phyloP scores from a whole-genome alignment of 1,140 invertebrate genomes.

The Hycleus cichorii region DNA sequence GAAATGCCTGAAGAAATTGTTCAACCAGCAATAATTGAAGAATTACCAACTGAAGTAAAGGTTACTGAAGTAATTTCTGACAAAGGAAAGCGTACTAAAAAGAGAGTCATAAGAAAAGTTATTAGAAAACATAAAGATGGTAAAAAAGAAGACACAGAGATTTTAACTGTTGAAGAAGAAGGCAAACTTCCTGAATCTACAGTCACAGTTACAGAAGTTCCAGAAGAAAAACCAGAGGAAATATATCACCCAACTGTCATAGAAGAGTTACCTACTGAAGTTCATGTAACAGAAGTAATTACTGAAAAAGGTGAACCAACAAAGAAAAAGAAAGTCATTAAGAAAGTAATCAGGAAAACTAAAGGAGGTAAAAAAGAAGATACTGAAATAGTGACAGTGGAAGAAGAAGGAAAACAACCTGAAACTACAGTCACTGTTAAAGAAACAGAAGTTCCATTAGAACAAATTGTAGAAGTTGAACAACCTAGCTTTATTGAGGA shows the following conservation, averaged over 20 bases:
- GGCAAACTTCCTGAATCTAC: slow-evolving; percentile 8
- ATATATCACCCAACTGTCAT: slow-evolving; percentile 32
- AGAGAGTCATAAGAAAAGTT: slow-evolving; percentile 23
- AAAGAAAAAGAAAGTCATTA: slow-evolving; percentile 26
- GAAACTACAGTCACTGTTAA: slow-evolving; percentile 24
- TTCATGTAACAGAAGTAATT: slow-evolving; percentile 33
- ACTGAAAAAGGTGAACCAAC: slow-evolving; percentile 29
- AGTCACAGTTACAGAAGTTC: neutral
- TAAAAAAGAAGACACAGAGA: slow-evolving; percentile 37
- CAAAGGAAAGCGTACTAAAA: slow-evolving; percentile 29
- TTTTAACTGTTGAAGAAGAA: slow-evolving; percentile 32
- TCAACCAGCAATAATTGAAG: slow-evolving; percentile 7
- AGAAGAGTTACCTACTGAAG: slow-evolving; percentile 38
- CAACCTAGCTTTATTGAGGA: slow-evolving; percentile 29
- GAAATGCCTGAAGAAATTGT: no score
- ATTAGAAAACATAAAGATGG: slow-evolving; percentile 36
- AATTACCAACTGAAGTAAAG: slow-evolving; percentile 24
- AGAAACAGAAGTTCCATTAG: slow-evolving; percentile 1
- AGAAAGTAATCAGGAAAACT: slow-evolving; percentile 39
- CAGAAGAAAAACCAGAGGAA: slow-evolving; percentile 12
- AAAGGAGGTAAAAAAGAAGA: slow-evolving; percentile 42
- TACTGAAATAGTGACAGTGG: slow-evolving; percentile 43
- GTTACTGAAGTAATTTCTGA: slow-evolving; percentile 20
- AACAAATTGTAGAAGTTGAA: slow-evolving; percentile 12
- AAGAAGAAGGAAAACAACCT: slow-evolving; percentile 40